Percentiles rank a stretch among this genome's conserved stretches.
These are phyloP conservation scores for Microvelia longipes DNA, from an alignment of 1,140 invertebrate genomes.

Conservation along the genomic window DNA sequence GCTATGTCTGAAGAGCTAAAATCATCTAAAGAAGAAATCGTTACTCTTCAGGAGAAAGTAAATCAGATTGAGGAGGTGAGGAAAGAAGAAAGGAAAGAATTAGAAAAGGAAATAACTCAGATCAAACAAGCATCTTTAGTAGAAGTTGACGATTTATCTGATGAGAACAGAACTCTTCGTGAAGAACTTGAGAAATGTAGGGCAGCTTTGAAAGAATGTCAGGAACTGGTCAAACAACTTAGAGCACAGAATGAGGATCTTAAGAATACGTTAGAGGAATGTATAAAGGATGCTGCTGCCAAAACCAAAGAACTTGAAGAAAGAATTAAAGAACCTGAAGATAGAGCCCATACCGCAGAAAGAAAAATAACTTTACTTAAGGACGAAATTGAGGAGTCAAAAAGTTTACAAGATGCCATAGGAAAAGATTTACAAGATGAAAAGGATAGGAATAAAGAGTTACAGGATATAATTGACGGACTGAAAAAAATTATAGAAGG, in stretches of 20 bases:
- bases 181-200: not conserved
- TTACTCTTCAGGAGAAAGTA: too few species aligned
- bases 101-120: too few species aligned
- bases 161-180: too few species aligned
- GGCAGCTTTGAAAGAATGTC: not conserved
- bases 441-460: not conserved
- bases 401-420: not conserved
- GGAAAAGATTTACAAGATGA: not conserved
- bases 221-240: not conserved
- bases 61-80: too few species aligned
- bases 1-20: too few species aligned
- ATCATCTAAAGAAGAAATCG: too few species aligned
- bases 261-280: not conserved
- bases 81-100: too few species aligned
- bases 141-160: too few species aligned
- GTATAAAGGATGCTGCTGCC: not conserved
- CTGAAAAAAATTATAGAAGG: not conserved
- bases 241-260: not conserved
- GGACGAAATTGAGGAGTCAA: conserved; percentile 1
- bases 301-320: not conserved
- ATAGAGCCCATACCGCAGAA: not conserved
- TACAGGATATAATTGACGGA: not conserved
- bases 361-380: not conserved
- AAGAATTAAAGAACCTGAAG: not conserved
- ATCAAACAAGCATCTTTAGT: too few species aligned